These are phyloP conservation scores for Drosophila buzzatii DNA, from an alignment of 2,888 invertebrate genomes.

Conservation along the genomic window DNA sequence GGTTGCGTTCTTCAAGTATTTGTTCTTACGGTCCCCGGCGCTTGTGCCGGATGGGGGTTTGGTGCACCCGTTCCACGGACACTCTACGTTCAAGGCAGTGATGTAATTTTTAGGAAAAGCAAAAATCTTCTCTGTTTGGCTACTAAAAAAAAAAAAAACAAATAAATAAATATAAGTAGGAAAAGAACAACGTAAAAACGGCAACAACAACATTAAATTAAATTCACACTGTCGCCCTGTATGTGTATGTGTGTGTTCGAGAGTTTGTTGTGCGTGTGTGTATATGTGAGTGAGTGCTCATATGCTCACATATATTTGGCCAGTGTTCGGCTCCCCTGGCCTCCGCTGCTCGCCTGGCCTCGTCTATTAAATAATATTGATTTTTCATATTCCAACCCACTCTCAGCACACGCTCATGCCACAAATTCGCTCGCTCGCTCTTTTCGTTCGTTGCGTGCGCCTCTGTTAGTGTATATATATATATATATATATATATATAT, in stretches of 20 bases:
- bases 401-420: constrained; percentile 49
- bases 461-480: constrained; percentile 29
- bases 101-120: constrained; percentile 64
- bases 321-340: constrained; percentile 39
- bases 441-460: constrained; percentile 53
- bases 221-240: constrained; percentile 43
- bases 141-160: constrained; percentile 43
- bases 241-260: constrained; percentile 16
- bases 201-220: constrained; percentile 64
- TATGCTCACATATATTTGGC: constrained; percentile 46
- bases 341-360: constrained; percentile 13
- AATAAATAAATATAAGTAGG: constrained; percentile 66
- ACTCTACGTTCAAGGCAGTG: constrained; percentile 41
- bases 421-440: constrained; percentile 50
- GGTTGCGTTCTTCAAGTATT: constrained; percentile 35
- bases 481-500: neutral
- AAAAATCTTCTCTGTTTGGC: constrained; percentile 72
- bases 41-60: constrained; percentile 39
- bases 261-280: constrained; percentile 43
- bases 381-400: constrained; percentile 76
- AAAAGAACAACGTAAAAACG: constrained; percentile 70
- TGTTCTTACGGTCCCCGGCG: constrained; percentile 26
- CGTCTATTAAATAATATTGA: constrained; percentile 80
- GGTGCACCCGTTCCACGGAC: constrained; percentile 26
- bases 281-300: constrained; percentile 52